phyloP scores from a whole-genome alignment of 1,140 invertebrate species.

The Pteromalus puparum region DNA sequence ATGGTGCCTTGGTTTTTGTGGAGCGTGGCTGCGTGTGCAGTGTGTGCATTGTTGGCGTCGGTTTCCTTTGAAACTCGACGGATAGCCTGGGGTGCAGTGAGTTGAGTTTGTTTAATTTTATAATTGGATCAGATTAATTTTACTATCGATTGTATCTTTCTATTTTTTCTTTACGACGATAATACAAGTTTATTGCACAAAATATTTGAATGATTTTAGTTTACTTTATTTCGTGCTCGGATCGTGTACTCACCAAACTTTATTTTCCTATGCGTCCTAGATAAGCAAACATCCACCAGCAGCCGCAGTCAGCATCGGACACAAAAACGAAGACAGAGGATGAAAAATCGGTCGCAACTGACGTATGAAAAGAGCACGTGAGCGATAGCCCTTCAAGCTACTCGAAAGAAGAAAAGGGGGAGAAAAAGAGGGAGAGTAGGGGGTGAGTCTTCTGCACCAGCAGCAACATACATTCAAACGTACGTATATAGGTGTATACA shows the following conservation, averaged over 20 bases:
- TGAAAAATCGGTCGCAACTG: slow-evolving; percentile 50
- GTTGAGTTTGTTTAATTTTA: not conserved
- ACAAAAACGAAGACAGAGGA: slow-evolving; percentile 27
- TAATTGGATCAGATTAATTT: not conserved
- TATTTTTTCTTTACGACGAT: too few species aligned
- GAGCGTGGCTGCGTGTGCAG: not conserved
- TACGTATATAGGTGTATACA: slow-evolving; percentile 1
- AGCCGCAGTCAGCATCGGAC: not conserved
- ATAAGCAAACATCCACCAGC: not conserved
- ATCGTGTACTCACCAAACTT: not conserved
- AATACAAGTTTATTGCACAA: too few species aligned
- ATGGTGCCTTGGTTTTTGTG: not conserved
- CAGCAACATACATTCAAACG: not conserved
- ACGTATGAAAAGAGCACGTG: slow-evolving; percentile 62
- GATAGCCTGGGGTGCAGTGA: not conserved
- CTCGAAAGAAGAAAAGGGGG: not conserved
- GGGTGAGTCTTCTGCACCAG: slow-evolving; percentile 47
- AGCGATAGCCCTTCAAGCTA: slow-evolving; percentile 61
- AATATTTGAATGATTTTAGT: too few species aligned
- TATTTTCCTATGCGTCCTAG: not conserved
- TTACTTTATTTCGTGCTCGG: not conserved
- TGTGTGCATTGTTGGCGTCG: not conserved
- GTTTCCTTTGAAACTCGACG: not conserved
- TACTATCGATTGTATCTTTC: too few species aligned
- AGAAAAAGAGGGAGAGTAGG: slow-evolving; percentile 24